These are phyloP conservation scores for Hippocampus comes DNA, from an alignment of 2,113 vertebrate species.

Conservation along the genomic window DNA sequence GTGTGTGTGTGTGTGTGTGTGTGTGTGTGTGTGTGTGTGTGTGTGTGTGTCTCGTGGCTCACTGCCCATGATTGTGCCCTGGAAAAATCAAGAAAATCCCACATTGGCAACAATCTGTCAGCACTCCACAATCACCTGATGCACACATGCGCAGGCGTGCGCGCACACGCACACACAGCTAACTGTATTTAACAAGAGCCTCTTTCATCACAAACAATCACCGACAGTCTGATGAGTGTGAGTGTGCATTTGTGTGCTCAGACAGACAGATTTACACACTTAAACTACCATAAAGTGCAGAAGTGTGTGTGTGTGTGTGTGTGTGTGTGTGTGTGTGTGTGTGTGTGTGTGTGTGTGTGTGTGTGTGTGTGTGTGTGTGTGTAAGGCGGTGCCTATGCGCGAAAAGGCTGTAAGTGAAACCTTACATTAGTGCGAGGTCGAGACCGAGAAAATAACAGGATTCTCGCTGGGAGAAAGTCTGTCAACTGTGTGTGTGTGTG, in stretches of 20 bases:
- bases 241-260: neutral
- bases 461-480: constrained; percentile 25
- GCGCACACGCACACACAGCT: constrained; percentile 3
- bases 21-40: too few species aligned
- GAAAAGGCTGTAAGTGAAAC: constrained; percentile 20
- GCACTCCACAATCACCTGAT: constrained; percentile 43
- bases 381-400: constrained; percentile 29
- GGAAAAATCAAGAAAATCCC: constrained; percentile 28
- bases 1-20: neutral
- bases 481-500: neutral
- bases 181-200: constrained; percentile 34
- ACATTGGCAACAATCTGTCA: constrained; percentile 44
- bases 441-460: constrained; percentile 45
- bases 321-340: neutral
- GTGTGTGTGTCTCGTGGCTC: constrained; percentile 9
- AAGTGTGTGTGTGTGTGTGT: neutral
- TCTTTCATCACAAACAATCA: constrained; percentile 47
- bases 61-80: constrained; percentile 13
- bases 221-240: constrained; percentile 25
- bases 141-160: constrained; percentile 9
- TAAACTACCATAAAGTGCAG: constrained; percentile 2
- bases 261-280: constrained; percentile 40
- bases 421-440: constrained; percentile 43
- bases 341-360: neutral
- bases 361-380: constrained; percentile 10